A percentile compares a stretch with the other conserved stretches of the same genome.
These are phyloP conservation scores for Neocrepidodera transversa DNA, from an alignment of 2,888 invertebrate genomes.

Conservation along the genomic window DNA sequence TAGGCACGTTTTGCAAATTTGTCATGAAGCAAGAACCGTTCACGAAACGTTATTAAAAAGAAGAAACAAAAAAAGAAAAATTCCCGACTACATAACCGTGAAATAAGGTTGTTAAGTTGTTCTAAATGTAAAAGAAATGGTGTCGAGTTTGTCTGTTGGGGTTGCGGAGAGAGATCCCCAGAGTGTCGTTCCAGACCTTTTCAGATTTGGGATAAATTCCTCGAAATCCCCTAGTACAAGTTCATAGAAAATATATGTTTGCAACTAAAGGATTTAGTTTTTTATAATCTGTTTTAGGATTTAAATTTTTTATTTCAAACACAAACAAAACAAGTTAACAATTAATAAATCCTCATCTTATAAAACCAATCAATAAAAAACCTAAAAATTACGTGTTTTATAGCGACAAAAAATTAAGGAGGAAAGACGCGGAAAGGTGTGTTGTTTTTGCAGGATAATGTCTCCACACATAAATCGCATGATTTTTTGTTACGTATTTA, in stretches of 20 bases:
- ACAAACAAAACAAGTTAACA: too few relatives aligned
- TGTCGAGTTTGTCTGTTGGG: conserved; percentile 51
- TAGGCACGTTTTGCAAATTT: not conserved
- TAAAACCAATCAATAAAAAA: too few relatives aligned
- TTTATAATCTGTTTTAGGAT: too few relatives aligned
- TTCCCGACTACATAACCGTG: conserved; percentile 35
- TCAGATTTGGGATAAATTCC: conserved; percentile 34
- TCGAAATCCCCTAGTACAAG: conserved; percentile 36
- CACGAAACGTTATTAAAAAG: conserved; percentile 11
- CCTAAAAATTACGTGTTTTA: too few relatives aligned
- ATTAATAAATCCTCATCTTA: too few relatives aligned
- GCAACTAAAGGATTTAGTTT: conserved; percentile 6
- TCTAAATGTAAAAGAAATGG: conserved; percentile 52
- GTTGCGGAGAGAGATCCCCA: conserved; percentile 52
- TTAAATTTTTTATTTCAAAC: too few relatives aligned
- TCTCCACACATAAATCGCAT: too few relatives aligned
- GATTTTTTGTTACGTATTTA: too few relatives aligned
- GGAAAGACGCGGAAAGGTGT: too few relatives aligned
- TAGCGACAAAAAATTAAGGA: too few relatives aligned
- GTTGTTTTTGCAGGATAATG: too few relatives aligned
- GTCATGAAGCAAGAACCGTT: not conserved
- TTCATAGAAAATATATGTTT: conserved; percentile 37
- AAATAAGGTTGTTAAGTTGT: conserved; percentile 44
- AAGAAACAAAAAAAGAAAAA: conserved; percentile 12
- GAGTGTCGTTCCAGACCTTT: conserved; percentile 47